A percentile compares a stretch with the other conserved stretches of the same genome.
phyloP scores from a whole-genome alignment of 23 tunicate genomes.

The Ascidia mentula region DNA sequence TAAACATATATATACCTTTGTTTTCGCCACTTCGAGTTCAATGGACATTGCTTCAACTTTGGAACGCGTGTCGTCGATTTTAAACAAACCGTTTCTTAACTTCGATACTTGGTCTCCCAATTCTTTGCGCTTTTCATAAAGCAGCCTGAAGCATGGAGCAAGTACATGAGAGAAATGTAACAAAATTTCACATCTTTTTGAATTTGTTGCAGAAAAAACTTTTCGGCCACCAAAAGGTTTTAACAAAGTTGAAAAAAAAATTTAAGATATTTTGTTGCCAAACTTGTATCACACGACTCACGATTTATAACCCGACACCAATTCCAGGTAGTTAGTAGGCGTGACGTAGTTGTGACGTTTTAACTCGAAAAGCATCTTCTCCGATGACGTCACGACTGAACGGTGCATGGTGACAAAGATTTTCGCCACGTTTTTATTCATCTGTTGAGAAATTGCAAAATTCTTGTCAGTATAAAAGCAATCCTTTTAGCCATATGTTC shows the following conservation, averaged over 20 bases:
- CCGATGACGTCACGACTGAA: constrained; percentile 81
- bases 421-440: constrained; percentile 79
- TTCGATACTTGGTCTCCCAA: constrained; percentile 92
- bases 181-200: not conserved
- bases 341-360: constrained; percentile 98
- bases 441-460: too few species aligned
- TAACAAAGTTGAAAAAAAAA: not conserved
- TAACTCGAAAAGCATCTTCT: constrained; percentile 84
- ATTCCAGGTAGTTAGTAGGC: constrained; percentile 94
- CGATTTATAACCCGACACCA: constrained; percentile 92
- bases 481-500: not conserved
- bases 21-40: constrained; percentile 91
- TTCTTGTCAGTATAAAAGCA: too few species aligned
- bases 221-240: not conserved
- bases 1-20: constrained; percentile 64
- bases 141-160: constrained; percentile 33
- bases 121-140: constrained; percentile 85
- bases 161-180: not conserved
- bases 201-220: not conserved
- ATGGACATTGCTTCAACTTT: constrained; percentile 97
- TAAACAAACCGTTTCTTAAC: constrained; percentile 91
- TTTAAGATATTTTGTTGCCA: not conserved
- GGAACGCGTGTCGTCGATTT: constrained; percentile 92
- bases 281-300: constrained; percentile 11
- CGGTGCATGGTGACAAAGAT: constrained; percentile 96